Conservation (phyloP, 2,113 vertebrate genomes). For the Ameiurus melas region DNA sequence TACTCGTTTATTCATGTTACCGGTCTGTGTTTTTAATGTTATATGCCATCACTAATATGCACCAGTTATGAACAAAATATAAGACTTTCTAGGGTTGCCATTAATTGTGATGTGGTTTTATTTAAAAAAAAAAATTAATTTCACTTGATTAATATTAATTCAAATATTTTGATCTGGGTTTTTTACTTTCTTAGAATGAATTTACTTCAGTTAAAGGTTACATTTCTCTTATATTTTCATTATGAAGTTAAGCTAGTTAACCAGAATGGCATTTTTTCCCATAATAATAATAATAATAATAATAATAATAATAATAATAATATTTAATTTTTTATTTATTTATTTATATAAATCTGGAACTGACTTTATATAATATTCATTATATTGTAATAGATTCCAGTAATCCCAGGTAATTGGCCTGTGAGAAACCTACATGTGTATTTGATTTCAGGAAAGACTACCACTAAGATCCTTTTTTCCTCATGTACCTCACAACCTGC, state of each 20-base stretch:
- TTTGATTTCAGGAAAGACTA: constrained; percentile 74
- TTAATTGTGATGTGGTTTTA: not conserved
- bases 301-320: no score
- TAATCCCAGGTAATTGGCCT: not conserved
- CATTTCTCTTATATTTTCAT: not conserved
- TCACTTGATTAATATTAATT: not conserved
- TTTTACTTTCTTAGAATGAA: not conserved
- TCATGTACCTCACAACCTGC: constrained; percentile 70
- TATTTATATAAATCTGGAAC: not conserved
- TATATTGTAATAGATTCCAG: not conserved
- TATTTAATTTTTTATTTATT: not conserved
- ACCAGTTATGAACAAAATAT: no score
- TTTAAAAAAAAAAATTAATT: not conserved
- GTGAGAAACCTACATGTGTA: not conserved
- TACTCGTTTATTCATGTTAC: no score
- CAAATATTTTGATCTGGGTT: not conserved
- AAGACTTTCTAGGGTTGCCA: not conserved
- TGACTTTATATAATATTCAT: not conserved
- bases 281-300: no score
- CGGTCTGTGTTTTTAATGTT: no score
- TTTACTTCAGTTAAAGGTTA: not conserved
- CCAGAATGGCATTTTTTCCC: not conserved
- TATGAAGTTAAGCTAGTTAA: not conserved
- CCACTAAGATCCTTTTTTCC: constrained; percentile 85
- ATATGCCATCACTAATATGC: no score